Evolutionary conservation across 1,140 invertebrate genomes (phyloP).

Genomic region (Trialeurodes vaporariorum): DNA sequence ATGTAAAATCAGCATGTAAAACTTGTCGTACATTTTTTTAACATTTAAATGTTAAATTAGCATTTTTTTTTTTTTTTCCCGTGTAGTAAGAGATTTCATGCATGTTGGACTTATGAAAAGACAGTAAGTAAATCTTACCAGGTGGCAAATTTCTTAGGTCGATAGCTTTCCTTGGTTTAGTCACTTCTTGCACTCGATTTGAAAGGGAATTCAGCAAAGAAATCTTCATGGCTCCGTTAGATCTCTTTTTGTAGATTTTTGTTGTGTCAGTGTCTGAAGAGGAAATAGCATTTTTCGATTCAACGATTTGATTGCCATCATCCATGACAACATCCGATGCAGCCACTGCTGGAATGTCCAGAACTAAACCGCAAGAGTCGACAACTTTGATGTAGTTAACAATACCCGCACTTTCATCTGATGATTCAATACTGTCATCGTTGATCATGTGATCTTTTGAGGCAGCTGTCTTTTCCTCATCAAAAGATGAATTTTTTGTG

Average conservation of each 20-base stretch:
- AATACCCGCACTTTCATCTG: background rate
- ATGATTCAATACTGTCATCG: background rate
- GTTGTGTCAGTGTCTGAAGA: background rate
- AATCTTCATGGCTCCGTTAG: background rate
- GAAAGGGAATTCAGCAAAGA: constrained; percentile 7
- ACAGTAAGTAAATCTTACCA: constrained; percentile 15
- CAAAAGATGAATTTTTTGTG: no score
- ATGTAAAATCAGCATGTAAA: no score
- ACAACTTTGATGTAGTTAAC: constrained; percentile 3
- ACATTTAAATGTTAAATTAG: no score
- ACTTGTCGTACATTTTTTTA: no score
- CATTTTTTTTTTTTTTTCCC: no score
- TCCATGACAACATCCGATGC: background rate
- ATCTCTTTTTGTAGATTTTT: constrained; percentile 5
- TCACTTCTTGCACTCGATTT: background rate
- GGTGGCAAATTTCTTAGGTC: constrained; percentile 20
- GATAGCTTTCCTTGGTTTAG: constrained; percentile 10
- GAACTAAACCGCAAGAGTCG: constrained; percentile 1
- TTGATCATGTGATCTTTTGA: no score
- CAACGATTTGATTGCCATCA: background rate
- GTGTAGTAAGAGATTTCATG: no score
- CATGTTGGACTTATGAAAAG: no score
- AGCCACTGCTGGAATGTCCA: constrained; percentile 4
- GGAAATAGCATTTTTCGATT: background rate
- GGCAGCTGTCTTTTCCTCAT: no score